These are phyloP conservation scores for Crotophaga sulcirostris DNA, from an alignment of 2,113 vertebrate species.

Conservation along the genomic window DNA sequence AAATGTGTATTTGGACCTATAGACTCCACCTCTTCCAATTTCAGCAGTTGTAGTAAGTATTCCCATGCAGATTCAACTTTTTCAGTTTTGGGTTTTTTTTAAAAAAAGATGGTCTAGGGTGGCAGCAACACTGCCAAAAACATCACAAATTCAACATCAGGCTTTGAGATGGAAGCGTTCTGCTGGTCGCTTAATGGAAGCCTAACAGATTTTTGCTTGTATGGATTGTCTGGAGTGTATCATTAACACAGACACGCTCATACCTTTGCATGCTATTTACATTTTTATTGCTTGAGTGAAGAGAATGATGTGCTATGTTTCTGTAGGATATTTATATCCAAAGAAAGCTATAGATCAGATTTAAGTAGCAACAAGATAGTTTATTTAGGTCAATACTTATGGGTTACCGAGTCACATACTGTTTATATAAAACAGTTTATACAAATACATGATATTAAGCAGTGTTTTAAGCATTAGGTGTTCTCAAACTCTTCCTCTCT, in stretches of 20 bases:
- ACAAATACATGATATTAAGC: not conserved
- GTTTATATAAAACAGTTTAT: not conserved
- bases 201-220: not conserved
- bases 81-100: not conserved
- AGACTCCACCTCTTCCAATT: not conserved
- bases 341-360: not conserved
- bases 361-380: not conserved
- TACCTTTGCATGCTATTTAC: not conserved
- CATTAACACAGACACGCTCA: not conserved
- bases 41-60: not conserved
- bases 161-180: not conserved
- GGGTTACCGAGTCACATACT: not conserved
- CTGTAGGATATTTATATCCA: not conserved
- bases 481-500: not conserved
- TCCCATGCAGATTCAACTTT: not conserved
- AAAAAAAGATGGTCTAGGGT: rapidly evolving
- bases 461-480: not conserved
- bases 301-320: not conserved
- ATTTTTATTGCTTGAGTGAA: not conserved
- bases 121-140: not conserved
- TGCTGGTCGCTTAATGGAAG: not conserved
- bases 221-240: not conserved
- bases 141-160: not conserved
- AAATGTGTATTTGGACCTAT: not conserved
- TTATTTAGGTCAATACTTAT: not conserved